A percentile compares a stretch with the other conserved stretches of the same genome.
These are phyloP conservation scores for Erythrocercus mccallii DNA, from an alignment of 2,113 vertebrate species.

Conservation along the genomic window DNA sequence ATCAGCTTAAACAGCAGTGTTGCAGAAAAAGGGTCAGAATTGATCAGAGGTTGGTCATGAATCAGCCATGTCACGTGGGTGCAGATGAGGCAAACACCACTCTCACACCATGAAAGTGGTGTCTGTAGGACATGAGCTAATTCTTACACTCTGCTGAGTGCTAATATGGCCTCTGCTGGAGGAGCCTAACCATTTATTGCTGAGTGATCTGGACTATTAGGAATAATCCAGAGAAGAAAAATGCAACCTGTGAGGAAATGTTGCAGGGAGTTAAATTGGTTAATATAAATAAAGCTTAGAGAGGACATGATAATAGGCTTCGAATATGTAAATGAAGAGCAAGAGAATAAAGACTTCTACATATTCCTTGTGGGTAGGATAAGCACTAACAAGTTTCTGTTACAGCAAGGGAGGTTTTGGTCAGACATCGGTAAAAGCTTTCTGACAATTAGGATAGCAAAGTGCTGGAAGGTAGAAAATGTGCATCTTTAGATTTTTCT, in stretches of 20 bases:
- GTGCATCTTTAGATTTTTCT: not conserved
- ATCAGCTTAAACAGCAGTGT: not conserved
- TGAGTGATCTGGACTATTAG: not conserved
- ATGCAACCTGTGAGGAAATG: not conserved
- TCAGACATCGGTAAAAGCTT: not conserved
- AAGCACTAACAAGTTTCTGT: not conserved
- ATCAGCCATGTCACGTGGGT: fast-evolving
- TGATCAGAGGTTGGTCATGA: not conserved
- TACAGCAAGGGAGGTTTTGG: not conserved
- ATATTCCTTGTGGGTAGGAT: not conserved
- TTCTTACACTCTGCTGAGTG: not conserved
- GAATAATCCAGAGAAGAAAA: not conserved
- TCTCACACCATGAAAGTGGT: not conserved
- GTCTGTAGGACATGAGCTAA: not conserved
- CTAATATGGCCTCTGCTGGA: not conserved
- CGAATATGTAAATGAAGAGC: not conserved
- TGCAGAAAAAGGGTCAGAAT: not conserved
- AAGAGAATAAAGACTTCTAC: not conserved
- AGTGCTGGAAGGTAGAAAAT: not conserved
- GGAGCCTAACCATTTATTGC: fast-evolving
- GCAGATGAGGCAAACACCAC: not conserved
- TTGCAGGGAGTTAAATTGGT: not conserved
- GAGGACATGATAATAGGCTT: not conserved
- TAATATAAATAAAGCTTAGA: not conserved
- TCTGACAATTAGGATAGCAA: not conserved